Percentiles rank a stretch among this genome's conserved stretches.
These are phyloP conservation scores for Scaptomyza montana DNA, from an alignment of 1,140 invertebrate species.

Conservation along the genomic window DNA sequence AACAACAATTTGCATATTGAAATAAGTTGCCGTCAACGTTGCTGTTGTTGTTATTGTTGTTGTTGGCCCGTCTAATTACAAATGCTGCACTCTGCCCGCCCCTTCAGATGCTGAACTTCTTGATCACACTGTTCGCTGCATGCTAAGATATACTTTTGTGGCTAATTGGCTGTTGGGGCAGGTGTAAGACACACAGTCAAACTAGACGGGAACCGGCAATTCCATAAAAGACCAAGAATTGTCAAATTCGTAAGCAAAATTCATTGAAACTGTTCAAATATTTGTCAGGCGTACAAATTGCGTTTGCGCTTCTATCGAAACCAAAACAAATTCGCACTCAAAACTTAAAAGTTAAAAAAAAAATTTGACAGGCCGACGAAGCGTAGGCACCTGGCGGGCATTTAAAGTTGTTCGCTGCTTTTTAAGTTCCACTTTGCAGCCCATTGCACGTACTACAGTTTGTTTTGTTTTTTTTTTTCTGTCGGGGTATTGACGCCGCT, in stretches of 20 bases:
- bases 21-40: conserved; percentile 36
- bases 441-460: conserved; percentile 38
- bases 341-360: conserved; percentile 1
- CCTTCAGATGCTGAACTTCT: conserved; percentile 20
- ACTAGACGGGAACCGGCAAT: conserved; percentile 31
- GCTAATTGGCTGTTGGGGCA: conserved; percentile 54
- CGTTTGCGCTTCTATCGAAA: conserved; percentile 51
- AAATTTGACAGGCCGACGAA: conserved; percentile 36
- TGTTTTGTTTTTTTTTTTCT: conserved; percentile 11
- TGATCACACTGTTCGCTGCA: conserved; percentile 21
- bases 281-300: conserved; percentile 62
- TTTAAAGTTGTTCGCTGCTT: conserved; percentile 60
- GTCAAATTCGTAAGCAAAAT: conserved; percentile 46
- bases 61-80: conserved; percentile 53
- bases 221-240: conserved; percentile 47
- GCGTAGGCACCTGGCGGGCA: conserved; percentile 70
- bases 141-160: conserved; percentile 44
- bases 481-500: conserved; percentile 45
- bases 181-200: conserved; percentile 39
- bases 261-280: conserved; percentile 52
- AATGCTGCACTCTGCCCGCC: conserved; percentile 32
- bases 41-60: conserved; percentile 10
- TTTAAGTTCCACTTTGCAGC: conserved; percentile 37
- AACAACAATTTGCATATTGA: conserved; percentile 58
- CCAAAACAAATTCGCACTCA: conserved; percentile 49